A percentile compares a stretch with the other conserved stretches of the same genome.
phyloP scores from a whole-genome alignment of 2,888 invertebrate species.

The Sthenelais limicola region DNA sequence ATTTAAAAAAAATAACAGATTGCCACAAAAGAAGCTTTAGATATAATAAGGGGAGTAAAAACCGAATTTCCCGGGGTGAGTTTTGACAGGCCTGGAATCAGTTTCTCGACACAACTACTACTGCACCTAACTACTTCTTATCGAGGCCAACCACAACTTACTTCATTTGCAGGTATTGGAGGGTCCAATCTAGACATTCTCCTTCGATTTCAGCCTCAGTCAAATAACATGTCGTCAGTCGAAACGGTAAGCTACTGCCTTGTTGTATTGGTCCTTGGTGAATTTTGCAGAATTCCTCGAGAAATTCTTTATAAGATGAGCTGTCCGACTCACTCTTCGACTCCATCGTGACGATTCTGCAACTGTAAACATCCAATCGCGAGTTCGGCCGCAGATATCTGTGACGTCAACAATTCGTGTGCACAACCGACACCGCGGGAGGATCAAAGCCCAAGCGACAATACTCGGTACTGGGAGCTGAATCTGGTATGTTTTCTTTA shows the following conservation, averaged over 20 bases:
- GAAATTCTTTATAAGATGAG: slow-evolving; percentile 35
- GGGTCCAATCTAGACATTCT: slow-evolving; percentile 65
- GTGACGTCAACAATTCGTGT: slow-evolving; percentile 29
- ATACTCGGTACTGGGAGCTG: too few relatives aligned
- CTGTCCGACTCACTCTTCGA: neutral
- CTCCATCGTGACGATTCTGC: slow-evolving; percentile 21
- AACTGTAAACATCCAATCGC: slow-evolving; percentile 35
- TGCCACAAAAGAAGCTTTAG: too few relatives aligned
- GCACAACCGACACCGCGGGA: slow-evolving; percentile 19
- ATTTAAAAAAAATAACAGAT: too few relatives aligned
- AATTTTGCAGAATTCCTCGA: slow-evolving; percentile 43
- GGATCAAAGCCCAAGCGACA: too few relatives aligned
- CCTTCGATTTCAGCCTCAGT: slow-evolving; percentile 62
- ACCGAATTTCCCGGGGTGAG: too few relatives aligned
- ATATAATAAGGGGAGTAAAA: too few relatives aligned
- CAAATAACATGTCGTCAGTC: slow-evolving; percentile 44
- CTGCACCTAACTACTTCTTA: too few relatives aligned
- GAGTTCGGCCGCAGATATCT: neutral
- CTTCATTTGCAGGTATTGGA: slow-evolving; percentile 62
- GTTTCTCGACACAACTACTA: too few relatives aligned
- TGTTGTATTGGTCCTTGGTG: slow-evolving; percentile 30
- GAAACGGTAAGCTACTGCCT: slow-evolving; percentile 35
- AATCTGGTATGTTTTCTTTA: too few relatives aligned
- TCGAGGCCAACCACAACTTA: too few relatives aligned
- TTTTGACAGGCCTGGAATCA: too few relatives aligned